These are phyloP conservation scores for Hipparchia semele DNA, from an alignment of 2,888 invertebrate species.

Conservation along the genomic window DNA sequence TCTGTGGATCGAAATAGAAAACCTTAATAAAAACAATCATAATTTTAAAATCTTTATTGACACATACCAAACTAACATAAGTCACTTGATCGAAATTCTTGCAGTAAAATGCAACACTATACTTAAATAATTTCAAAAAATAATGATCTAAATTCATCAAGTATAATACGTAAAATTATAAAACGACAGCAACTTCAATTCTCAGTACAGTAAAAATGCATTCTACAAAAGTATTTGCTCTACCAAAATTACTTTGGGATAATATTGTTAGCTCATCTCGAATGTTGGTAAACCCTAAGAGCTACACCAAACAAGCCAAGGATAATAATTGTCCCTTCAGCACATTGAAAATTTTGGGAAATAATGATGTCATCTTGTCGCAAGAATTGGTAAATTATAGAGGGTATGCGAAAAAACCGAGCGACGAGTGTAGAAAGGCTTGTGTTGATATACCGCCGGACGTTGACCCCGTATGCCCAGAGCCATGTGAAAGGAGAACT, in stretches of 20 bases:
- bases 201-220: constrained; percentile 28
- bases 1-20: not conserved
- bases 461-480: constrained; percentile 56
- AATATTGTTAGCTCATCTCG: constrained; percentile 13
- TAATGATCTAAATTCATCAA: constrained; percentile 25
- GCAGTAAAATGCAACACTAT: not conserved
- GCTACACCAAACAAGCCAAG: constrained; percentile 52
- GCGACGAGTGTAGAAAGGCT: constrained; percentile 61
- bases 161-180: constrained; percentile 13
- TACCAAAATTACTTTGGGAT: constrained; percentile 15
- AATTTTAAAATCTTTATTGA: not conserved
- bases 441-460: constrained; percentile 60
- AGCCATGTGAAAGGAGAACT: constrained; percentile 55
- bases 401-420: constrained; percentile 53
- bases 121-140: constrained; percentile 9
- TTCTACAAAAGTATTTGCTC: constrained; percentile 21
- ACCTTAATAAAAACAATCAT: not conserved
- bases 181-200: constrained; percentile 19
- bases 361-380: too few relatives aligned
- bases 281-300: constrained; percentile 38
- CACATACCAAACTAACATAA: not conserved
- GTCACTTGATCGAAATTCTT: not conserved
- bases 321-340: not conserved
- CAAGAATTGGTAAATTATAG: constrained; percentile 38
- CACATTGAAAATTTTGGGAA: not conserved